phyloP scores from a whole-genome alignment of 2,888 invertebrate genomes.

The Coelogynopora nodosa region DNA sequence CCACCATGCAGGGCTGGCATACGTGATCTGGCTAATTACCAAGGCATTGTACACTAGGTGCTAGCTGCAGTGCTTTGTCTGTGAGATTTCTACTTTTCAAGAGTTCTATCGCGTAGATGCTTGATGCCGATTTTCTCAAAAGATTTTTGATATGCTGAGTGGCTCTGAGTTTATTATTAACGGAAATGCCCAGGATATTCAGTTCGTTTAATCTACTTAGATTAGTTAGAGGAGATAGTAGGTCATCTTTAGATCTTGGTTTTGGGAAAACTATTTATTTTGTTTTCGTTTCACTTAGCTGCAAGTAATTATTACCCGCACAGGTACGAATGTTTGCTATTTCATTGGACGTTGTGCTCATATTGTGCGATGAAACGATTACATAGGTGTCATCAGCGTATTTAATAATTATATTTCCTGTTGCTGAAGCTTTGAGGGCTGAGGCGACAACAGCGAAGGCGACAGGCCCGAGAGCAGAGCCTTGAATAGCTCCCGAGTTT shows the following conservation, averaged over 20 bases:
- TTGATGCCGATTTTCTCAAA: constrained; percentile 13
- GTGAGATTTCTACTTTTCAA: neutral
- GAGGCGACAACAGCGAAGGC: constrained; percentile 4
- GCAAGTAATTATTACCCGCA: neutral
- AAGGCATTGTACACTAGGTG: neutral
- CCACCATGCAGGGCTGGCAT: no score
- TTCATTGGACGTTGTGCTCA: constrained; percentile 24
- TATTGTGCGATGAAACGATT: constrained; percentile 19
- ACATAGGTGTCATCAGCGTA: neutral
- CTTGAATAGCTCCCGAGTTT: neutral
- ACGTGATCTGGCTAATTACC: no score
- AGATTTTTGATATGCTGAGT: constrained; percentile 28
- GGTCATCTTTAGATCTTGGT: neutral
- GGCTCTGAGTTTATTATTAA: constrained; percentile 3
- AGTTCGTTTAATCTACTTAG: neutral
- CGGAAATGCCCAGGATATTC: neutral
- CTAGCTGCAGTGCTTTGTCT: neutral
- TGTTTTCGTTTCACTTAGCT: neutral
- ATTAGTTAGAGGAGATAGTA: neutral
- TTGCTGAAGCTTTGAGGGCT: neutral
- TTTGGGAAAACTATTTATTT: neutral
- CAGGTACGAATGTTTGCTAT: constrained; percentile 28
- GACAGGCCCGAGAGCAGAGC: constrained; percentile 19
- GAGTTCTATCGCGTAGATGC: constrained; percentile 5
- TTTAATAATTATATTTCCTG: constrained; percentile 11